Conservation (phyloP, 2,797 vertebrate genomes). For the Adelosebastes latens region DNA sequence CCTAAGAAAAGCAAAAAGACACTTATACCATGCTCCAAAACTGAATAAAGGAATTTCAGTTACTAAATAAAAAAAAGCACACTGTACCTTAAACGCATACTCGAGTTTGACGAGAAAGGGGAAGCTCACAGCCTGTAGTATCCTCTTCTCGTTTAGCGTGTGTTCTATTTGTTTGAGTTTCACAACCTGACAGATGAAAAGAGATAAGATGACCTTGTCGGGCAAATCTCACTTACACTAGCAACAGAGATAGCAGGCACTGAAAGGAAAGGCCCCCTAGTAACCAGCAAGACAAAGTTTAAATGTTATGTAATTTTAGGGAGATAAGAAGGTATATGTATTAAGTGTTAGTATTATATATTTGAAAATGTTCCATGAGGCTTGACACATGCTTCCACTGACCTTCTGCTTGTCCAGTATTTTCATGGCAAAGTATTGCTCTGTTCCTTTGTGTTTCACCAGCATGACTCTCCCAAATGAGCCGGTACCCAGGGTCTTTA, state of each 20-base stretch:
- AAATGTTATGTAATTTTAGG: neutral
- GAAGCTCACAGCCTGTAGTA: constrained; percentile 98
- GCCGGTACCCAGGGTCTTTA: constrained; percentile 98
- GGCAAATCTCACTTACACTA: constrained; percentile 7
- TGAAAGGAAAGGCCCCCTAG: constrained; percentile 1
- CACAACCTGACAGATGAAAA: constrained; percentile 87
- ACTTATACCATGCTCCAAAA: neutral
- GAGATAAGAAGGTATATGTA: constrained; percentile 1
- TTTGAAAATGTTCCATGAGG: neutral
- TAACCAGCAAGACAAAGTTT: constrained; percentile 2
- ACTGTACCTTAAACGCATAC: constrained; percentile 96
- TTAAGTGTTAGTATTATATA: neutral
- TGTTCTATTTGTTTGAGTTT: constrained; percentile 99
- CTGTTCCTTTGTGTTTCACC: constrained; percentile 97
- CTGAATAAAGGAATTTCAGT: neutral
- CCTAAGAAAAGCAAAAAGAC: constrained; percentile 76
- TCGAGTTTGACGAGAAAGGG: constrained; percentile 98
- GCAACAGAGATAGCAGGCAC: constrained; percentile 16
- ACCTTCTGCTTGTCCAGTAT: constrained; percentile 99
- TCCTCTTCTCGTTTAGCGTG: constrained; percentile 98
- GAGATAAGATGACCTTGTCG: constrained; percentile 47
- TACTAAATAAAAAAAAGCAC: neutral
- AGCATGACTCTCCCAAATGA: constrained; percentile 99
- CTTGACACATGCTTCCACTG: constrained; percentile 51
- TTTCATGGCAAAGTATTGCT: constrained; percentile 99